Evolutionary conservation across 2,888 invertebrate genomes (phyloP), one percentile per base, ranked within the genome.

Genomic region (Drosophila leonis): DNA sequence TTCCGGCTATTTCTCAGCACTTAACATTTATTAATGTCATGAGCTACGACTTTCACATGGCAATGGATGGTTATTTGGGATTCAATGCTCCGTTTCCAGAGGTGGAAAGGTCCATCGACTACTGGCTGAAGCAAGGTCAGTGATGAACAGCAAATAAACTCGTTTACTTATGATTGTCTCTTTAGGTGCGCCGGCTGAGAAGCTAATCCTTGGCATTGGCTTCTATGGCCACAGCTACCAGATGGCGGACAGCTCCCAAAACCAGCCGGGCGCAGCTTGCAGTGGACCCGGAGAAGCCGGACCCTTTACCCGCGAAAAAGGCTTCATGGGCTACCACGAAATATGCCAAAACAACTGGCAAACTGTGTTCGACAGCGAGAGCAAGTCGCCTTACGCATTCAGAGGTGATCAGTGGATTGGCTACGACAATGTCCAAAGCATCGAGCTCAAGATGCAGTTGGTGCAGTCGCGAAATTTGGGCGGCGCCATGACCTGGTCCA

Each of bases 331-430:
- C 31, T 88, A 88, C 29, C 61, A 85, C 35, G 87, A 88, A 54
- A 90, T 88, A 37, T 88, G 87, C 54, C n/a, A 49, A 6, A 86
- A 81, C 46, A 74, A 78, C 35, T 94, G 87, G 88, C 33, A 69
- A 5, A 75, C 74, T 0, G 72, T 79, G 0, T 90, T 85, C 33
- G 85, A 90, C 49, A 37, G 44, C 2, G 24, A 64, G 20, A 60
- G 29, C 20, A 51, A 74, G 3, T 61, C 72, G 1, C 98, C 98
- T 0, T 98, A 97, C 83, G 98, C 98, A 0, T 96, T 94, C 93
- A 95, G 95, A 78, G 96, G 95, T 5, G 96, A 97, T 92, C 98
- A 98, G 92, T 98, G 98, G 98, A 97, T 98, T 8, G 97, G 97
- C 0, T 98, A 97, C 88, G 98, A 98, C 90, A 98, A 98, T 85